Conservation (phyloP, 2,797 vertebrate genomes). For the Rhynchotus rufescens region DNA sequence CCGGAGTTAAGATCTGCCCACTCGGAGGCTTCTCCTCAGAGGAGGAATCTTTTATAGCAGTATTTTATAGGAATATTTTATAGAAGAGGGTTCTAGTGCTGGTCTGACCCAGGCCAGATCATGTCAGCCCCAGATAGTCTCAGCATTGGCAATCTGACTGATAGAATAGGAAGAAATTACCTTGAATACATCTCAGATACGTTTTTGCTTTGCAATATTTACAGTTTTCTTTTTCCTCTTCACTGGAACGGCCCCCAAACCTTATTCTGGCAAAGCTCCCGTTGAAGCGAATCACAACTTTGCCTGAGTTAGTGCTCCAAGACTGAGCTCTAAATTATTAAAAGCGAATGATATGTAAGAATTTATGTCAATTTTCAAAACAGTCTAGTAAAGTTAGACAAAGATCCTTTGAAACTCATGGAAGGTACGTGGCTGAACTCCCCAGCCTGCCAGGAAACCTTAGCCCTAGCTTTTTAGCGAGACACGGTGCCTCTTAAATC, state of each 20-base stretch:
- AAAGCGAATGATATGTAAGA: neutral
- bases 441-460: neutral
- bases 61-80: neutral
- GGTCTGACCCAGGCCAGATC: neutral
- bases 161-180: conserved; percentile 9
- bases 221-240: conserved; percentile 14
- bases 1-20: neutral
- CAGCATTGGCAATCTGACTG: neutral
- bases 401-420: conserved; percentile 11
- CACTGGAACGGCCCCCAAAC: neutral
- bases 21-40: neutral
- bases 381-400: neutral
- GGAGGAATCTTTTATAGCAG: too few species aligned
- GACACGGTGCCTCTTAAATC: conserved; percentile 29
- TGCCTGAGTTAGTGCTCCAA: conserved; percentile 5
- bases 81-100: neutral
- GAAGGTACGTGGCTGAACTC: neutral
- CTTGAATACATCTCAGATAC: neutral
- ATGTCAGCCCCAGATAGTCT: neutral
- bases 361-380: conserved; percentile 31
- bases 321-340: conserved; percentile 43
- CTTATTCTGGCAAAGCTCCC: conserved; percentile 25
- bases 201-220: conserved; percentile 11
- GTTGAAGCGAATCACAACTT: conserved; percentile 12
- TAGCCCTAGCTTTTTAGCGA: conserved; percentile 25